Evolutionary conservation across 2,113 vertebrate species (phyloP), one percentile per base, ranked within the genome.

Genomic region (Poeciliopsis turrubarensis): DNA sequence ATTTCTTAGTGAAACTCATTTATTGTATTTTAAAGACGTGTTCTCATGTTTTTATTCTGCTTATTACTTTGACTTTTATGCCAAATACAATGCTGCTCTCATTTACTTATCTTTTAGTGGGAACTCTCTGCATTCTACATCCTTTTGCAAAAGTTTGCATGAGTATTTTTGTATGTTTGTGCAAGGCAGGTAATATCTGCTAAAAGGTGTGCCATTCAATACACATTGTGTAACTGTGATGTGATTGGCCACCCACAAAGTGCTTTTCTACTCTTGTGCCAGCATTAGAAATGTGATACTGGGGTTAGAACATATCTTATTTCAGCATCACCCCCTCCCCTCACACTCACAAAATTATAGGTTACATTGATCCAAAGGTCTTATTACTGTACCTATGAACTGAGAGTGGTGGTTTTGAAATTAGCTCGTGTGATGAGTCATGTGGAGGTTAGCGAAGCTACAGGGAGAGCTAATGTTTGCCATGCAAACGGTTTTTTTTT

Each of bases 371-470:
- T 75, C 37, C 73, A 76, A 78, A 80, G 32, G 74, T 80, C 60
- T 82, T 44, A 87, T 88, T 84, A 84, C 72, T 73, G 57, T 73
- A 78, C 74, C 78, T 84, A 73, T 41, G 29, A 51, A 75, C 62
- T 12, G 25, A 71, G 65, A 32, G 51, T 51, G 29, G 66, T 26
- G 26, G 47, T 83, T 84, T 79, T 60, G 60, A 62, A 77, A 70
- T 79, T 72, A 61, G 19, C 41, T 27, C 19, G 7, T 54, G 66
- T 62, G 47, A 11, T 80, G 71, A 83, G 41, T 80, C 73, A 77
- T 44, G 41, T 6, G 9, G 47, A 29, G 26, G 64, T 72, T 63
- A 67, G 31, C 37, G 27, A 22, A 72, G 65, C 61, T 60, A 2
- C 62, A 75, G 30, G 47, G 26, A 12, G 41, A 62, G 60, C 9